Evolutionary conservation across 2,888 invertebrate genomes (phyloP).

Genomic region (Melitaea athalia): DNA sequence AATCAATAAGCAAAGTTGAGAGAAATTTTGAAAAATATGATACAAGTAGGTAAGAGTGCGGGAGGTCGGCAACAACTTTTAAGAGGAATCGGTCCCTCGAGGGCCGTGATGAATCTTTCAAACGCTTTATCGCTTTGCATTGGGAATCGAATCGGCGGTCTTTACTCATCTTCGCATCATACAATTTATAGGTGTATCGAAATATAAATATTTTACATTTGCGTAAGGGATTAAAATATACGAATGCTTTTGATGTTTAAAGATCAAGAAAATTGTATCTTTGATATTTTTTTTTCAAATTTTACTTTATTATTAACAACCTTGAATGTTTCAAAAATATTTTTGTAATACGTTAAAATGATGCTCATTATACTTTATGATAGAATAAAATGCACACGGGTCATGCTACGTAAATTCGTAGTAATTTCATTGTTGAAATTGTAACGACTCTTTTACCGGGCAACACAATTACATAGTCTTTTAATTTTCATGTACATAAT

Average conservation of each 20-base stretch:
- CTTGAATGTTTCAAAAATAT: not conserved
- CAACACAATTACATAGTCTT: slow-evolving; percentile 22
- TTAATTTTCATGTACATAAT: slow-evolving; percentile 31
- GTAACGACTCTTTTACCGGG: slow-evolving; percentile 16
- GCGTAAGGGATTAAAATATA: slow-evolving; percentile 22
- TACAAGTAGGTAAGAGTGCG: slow-evolving; percentile 65
- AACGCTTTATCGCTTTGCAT: slow-evolving; percentile 77
- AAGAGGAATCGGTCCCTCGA: slow-evolving; percentile 74
- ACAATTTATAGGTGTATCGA: slow-evolving; percentile 37
- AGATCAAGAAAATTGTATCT: not conserved
- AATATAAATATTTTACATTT: slow-evolving; percentile 27
- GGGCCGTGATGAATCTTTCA: slow-evolving; percentile 78
- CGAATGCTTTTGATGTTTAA: not conserved
- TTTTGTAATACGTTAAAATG: not conserved
- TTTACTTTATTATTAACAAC: not conserved
- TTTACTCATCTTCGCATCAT: slow-evolving; percentile 45
- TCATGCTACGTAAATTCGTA: slow-evolving; percentile 16
- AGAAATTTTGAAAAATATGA: slow-evolving; percentile 77
- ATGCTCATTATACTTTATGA: slow-evolving; percentile 10
- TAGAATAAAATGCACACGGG: slow-evolving; percentile 11
- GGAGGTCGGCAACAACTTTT: slow-evolving; percentile 69
- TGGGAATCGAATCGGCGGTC: slow-evolving; percentile 69
- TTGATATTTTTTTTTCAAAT: not conserved
- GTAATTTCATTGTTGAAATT: slow-evolving; percentile 27
- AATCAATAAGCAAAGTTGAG: slow-evolving; percentile 58